Evolutionary conservation across 2,888 invertebrate genomes (phyloP).

Genomic region (Empis livida): DNA sequence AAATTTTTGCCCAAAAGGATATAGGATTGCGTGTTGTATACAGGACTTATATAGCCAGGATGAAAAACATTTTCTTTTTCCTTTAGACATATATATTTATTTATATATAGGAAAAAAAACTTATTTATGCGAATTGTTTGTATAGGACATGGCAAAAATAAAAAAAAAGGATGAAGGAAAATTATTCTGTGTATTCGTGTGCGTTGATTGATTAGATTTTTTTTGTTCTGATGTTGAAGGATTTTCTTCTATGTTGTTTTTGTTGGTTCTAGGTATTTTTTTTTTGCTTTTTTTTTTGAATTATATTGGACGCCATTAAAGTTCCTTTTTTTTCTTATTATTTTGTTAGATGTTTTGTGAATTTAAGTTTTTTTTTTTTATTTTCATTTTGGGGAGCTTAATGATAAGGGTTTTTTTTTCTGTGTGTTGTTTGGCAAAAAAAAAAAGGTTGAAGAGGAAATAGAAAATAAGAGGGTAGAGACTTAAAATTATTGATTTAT

Average conservation of each 20-base stretch:
- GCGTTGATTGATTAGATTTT: conserved; percentile 2
- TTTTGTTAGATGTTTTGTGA: neutral
- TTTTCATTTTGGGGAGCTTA: neutral
- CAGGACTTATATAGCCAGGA: neutral
- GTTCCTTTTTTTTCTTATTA: neutral
- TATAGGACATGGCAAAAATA: neutral
- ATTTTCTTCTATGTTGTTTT: neutral
- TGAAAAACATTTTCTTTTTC: neutral
- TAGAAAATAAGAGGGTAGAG: no score
- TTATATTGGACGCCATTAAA: conserved; percentile 2
- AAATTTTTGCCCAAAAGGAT: neutral
- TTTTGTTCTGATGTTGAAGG: neutral
- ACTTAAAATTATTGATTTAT: no score
- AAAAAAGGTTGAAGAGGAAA: no score
- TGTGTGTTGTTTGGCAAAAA: no score
- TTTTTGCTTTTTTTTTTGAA: neutral
- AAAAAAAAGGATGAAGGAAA: neutral
- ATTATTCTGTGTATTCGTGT: conserved; percentile 2
- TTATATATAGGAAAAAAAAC: no score
- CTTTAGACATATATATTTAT: no score
- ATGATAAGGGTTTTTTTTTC: no score
- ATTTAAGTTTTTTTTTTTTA: neutral
- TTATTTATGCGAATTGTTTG: neutral
- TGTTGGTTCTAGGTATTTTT: neutral
- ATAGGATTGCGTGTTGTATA: neutral